Conservation (phyloP, 2,888 invertebrate genomes). For the Rhagium mordax region DNA sequence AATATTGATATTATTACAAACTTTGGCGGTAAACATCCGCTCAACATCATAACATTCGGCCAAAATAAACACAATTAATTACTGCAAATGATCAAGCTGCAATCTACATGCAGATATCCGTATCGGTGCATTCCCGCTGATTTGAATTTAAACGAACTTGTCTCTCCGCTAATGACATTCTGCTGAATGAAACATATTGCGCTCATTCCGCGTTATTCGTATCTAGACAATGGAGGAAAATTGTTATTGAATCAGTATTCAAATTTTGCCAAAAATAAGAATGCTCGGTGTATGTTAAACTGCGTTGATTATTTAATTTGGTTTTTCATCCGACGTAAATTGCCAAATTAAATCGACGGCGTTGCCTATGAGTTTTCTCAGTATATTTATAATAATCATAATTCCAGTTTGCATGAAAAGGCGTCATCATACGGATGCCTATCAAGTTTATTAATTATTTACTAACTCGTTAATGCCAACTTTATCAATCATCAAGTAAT, state of each 20-base stretch:
- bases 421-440: no score
- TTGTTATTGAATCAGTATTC: not conserved
- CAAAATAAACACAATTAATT: constrained; percentile 41
- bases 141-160: constrained; percentile 49
- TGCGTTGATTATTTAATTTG: no score
- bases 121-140: constrained; percentile 40
- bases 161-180: constrained; percentile 20
- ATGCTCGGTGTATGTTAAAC: no score
- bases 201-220: not conserved
- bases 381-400: no score
- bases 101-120: constrained; percentile 37
- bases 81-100: constrained; percentile 36
- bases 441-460: no score
- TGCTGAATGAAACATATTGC: not conserved
- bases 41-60: constrained; percentile 23
- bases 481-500: no score
- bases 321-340: no score
- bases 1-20: constrained; percentile 21
- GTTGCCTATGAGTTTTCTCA: no score
- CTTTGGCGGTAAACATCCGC: constrained; percentile 10
- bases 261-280: not conserved
- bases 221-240: not conserved
- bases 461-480: no score
- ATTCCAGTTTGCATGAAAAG: no score
- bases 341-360: no score